Conservation (phyloP, 2,888 invertebrate species). For the Acronicta aceris region DNA sequence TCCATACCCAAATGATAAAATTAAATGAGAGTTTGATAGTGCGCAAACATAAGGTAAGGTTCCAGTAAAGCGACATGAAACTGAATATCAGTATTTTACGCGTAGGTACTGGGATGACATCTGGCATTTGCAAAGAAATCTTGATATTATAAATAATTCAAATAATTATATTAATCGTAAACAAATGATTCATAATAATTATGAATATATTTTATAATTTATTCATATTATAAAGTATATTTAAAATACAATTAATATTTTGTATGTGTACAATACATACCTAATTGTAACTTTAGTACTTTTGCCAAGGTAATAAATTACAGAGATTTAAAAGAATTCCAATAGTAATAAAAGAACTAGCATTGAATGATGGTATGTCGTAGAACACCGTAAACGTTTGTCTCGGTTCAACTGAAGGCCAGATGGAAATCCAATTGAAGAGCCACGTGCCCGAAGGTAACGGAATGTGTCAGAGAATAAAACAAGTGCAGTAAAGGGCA, state of each 20-base stretch:
- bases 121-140: too few species aligned
- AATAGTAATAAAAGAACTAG: conserved; percentile 42
- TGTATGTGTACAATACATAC: conserved; percentile 1
- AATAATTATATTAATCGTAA: too few species aligned
- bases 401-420: conserved; percentile 53
- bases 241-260: conserved; percentile 12
- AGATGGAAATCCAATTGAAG: conserved; percentile 50
- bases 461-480: conserved; percentile 72
- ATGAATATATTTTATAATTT: too few species aligned
- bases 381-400: conserved; percentile 52
- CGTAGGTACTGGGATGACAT: too few species aligned
- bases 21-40: conserved; percentile 24
- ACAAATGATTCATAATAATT: too few species aligned
- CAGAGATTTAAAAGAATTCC: conserved; percentile 35
- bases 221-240: too few species aligned
- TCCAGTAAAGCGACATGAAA: too few species aligned
- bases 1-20: conserved; percentile 29
- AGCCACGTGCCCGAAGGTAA: conserved; percentile 69
- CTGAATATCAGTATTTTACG: too few species aligned
- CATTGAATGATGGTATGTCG: conserved; percentile 50
- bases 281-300: conserved; percentile 8
- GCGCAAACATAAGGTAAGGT: conserved; percentile 7
- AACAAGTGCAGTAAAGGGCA: conserved; percentile 66
- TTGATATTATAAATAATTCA: too few species aligned
- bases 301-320: conserved; percentile 33